Evolutionary conservation across 2,888 invertebrate genomes (phyloP).

Genomic region (Brassicogethes aeneus): DNA sequence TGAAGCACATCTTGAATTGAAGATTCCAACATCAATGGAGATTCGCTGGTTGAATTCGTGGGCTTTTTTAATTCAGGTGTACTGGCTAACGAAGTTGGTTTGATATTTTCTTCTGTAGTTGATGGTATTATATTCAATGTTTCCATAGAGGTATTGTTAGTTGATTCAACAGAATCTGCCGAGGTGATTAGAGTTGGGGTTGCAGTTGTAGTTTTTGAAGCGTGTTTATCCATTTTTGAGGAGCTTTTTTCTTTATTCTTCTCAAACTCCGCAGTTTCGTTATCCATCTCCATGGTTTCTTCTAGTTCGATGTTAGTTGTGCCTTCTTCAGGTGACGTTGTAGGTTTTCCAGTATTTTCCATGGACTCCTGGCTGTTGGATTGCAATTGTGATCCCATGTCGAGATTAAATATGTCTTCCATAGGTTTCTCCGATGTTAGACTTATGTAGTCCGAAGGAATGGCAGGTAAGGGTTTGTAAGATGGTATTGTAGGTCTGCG

Average conservation of each 20-base stretch:
- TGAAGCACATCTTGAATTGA: constrained; percentile 39
- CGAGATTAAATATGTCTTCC: constrained; percentile 36
- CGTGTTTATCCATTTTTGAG: constrained; percentile 33
- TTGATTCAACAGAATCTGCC: neutral
- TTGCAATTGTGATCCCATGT: constrained; percentile 32
- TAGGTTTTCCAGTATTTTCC: constrained; percentile 21
- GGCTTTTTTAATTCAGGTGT: no score
- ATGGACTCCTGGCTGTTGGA: constrained; percentile 28
- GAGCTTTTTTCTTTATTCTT: constrained; percentile 36
- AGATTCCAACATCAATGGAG: constrained; percentile 37
- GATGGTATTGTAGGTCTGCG: constrained; percentile 52
- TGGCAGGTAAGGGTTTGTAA: constrained; percentile 53
- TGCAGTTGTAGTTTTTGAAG: constrained; percentile 21
- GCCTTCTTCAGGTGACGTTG: constrained; percentile 28
- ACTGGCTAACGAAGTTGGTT: constrained; percentile 1
- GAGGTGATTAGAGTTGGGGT: constrained; percentile 22
- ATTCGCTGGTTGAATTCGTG: neutral
- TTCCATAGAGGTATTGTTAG: neutral
- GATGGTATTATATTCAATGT: constrained; percentile 13
- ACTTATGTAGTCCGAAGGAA: constrained; percentile 37
- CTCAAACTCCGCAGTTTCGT: constrained; percentile 31
- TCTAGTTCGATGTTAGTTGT: constrained; percentile 17
- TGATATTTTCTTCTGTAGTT: constrained; percentile 9
- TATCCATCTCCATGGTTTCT: constrained; percentile 24
- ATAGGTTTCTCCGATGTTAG: constrained; percentile 34